Percentiles rank a stretch among this genome's conserved stretches.
Conservation (phyloP, 2,797 vertebrate species). For the Phalanger gymnotis region DNA sequence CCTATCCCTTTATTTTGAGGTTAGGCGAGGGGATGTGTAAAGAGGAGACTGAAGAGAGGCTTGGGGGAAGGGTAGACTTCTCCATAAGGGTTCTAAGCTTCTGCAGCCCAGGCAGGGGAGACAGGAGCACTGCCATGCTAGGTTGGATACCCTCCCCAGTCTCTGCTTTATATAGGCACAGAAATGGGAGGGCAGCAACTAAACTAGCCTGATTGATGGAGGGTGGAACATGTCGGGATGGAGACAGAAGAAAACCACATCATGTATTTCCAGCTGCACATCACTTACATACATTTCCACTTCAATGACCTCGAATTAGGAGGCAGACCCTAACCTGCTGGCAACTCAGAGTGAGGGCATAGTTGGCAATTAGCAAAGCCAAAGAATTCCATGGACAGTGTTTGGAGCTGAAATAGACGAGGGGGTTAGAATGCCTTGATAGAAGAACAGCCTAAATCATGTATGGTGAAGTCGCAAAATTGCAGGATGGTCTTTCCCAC, state of each 20-base stretch:
- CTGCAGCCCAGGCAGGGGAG: not conserved
- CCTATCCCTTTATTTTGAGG: not conserved
- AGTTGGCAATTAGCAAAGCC: constrained; percentile 42
- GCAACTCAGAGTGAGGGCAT: constrained; percentile 61
- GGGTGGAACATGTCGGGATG: constrained; percentile 29
- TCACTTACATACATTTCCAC: constrained; percentile 74
- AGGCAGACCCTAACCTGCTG: constrained; percentile 63
- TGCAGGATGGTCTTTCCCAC: not conserved
- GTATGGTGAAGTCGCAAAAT: not conserved
- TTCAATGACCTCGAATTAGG: constrained; percentile 71
- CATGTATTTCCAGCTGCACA: constrained; percentile 69
- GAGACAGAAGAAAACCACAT: not conserved
- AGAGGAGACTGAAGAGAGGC: not conserved
- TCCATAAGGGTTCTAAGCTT: not conserved
- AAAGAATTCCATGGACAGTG: not conserved
- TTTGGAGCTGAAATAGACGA: constrained; percentile 17
- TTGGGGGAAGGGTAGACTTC: not conserved
- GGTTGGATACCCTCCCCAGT: not conserved
- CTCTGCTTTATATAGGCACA: not conserved
- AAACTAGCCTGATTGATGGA: constrained; percentile 41
- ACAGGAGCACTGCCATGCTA: not conserved
- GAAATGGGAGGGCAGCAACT: constrained; percentile 31
- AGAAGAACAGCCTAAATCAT: not conserved
- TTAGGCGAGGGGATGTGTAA: not conserved
- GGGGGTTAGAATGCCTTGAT: not conserved